Percentiles rank a stretch among this genome's conserved stretches.
phyloP scores from a whole-genome alignment of 2,113 vertebrate species.

The Mesitornis unicolor region DNA sequence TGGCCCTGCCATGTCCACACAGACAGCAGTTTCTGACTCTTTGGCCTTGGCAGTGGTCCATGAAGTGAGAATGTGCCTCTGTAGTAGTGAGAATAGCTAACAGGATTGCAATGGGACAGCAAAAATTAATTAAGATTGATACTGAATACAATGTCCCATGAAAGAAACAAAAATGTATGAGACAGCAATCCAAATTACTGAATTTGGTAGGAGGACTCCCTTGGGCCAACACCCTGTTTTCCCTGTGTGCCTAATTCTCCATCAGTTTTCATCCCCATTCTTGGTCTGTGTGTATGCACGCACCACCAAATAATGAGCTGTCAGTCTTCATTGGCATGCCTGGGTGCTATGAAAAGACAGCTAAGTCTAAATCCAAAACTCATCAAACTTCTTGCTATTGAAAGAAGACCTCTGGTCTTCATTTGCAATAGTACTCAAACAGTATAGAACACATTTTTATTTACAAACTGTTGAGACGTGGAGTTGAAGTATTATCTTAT shows the following conservation, averaged over 20 bases:
- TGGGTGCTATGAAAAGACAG: neutral
- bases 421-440: neutral
- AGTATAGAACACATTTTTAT: neutral
- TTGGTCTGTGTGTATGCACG: neutral
- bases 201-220: neutral
- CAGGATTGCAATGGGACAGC: neutral
- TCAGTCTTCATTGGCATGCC: neutral
- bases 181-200: neutral
- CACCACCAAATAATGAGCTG: neutral
- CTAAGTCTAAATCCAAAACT: neutral
- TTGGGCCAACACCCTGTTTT: neutral
- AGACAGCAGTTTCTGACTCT: neutral
- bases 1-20: neutral
- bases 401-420: neutral
- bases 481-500: neutral
- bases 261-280: neutral
- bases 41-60: neutral
- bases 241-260: neutral
- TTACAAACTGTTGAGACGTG: neutral
- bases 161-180: neutral
- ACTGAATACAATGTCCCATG: neutral
- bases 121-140: neutral
- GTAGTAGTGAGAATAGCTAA: neutral
- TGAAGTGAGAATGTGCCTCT: rapidly evolving
- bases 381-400: neutral